phyloP scores from a whole-genome alignment of 2,113 vertebrate genomes.

The Enhydra lutris region DNA sequence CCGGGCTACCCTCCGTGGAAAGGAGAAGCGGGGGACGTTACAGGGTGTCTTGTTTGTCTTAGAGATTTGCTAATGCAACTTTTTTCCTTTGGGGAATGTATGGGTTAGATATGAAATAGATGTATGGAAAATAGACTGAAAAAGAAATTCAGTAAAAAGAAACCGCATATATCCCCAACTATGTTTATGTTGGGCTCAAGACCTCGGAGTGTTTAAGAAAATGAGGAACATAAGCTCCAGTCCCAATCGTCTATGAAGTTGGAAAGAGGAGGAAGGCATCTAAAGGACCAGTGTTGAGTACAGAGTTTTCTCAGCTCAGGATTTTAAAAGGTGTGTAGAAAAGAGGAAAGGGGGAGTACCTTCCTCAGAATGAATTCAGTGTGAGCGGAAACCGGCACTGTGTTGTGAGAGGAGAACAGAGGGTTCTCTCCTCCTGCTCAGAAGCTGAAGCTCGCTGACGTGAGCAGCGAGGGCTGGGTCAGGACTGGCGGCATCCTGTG shows the following conservation, averaged over 20 bases:
- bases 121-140: background rate
- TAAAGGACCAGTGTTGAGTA: background rate
- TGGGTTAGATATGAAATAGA: background rate
- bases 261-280: background rate
- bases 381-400: no score
- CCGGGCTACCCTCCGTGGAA: accelerated
- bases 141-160: background rate
- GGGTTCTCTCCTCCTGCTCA: background rate
- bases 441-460: background rate
- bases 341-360: background rate
- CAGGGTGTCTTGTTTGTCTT: background rate
- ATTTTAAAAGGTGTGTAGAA: background rate
- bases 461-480: background rate
- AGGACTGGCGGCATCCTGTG: background rate
- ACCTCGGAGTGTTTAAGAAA: background rate
- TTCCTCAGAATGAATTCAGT: background rate
- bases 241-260: background rate
- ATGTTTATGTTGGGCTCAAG: background rate
- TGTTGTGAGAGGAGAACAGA: background rate
- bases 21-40: background rate
- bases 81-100: background rate
- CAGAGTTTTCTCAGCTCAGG: background rate
- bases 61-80: background rate
- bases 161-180: background rate
- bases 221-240: background rate